Conservation (phyloP, 2,797 vertebrate genomes). For the Mormyrus proboscirostris region DNA sequence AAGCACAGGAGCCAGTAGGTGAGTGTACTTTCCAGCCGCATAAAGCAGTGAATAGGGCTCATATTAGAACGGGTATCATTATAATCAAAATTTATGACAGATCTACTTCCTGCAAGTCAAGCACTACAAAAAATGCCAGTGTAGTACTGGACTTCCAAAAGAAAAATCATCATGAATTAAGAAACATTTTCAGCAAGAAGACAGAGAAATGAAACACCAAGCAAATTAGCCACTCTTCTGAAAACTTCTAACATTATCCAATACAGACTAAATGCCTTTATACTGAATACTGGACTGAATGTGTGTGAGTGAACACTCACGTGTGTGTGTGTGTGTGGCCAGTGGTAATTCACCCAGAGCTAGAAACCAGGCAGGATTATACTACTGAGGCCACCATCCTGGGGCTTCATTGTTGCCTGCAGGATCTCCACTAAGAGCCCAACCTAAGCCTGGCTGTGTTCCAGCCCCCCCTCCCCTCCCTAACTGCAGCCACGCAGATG, state of each 20-base stretch:
- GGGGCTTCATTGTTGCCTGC: slow-evolving; percentile 51
- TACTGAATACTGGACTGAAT: background rate
- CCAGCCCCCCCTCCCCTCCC: slow-evolving; percentile 59
- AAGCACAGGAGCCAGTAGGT: background rate
- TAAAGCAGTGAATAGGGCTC: background rate
- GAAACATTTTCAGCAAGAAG: background rate
- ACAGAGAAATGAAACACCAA: background rate
- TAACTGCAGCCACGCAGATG: slow-evolving; percentile 87
- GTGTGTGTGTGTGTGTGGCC: background rate
- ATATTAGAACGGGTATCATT: background rate
- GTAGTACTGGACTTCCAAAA: background rate
- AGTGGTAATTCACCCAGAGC: background rate
- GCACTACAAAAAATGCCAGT: background rate
- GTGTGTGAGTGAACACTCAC: background rate
- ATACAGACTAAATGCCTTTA: background rate
- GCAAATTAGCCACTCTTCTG: background rate
- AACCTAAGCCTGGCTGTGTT: slow-evolving; percentile 35
- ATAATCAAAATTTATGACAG: background rate
- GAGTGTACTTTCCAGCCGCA: background rate
- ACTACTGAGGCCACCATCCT: background rate
- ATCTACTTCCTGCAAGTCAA: background rate
- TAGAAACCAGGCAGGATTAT: background rate
- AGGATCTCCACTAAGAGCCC: slow-evolving; percentile 40
- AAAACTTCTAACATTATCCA: background rate
- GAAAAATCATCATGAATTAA: background rate